phyloP scores from a whole-genome alignment of 2,797 vertebrate species.

The Perodicticus potto region DNA sequence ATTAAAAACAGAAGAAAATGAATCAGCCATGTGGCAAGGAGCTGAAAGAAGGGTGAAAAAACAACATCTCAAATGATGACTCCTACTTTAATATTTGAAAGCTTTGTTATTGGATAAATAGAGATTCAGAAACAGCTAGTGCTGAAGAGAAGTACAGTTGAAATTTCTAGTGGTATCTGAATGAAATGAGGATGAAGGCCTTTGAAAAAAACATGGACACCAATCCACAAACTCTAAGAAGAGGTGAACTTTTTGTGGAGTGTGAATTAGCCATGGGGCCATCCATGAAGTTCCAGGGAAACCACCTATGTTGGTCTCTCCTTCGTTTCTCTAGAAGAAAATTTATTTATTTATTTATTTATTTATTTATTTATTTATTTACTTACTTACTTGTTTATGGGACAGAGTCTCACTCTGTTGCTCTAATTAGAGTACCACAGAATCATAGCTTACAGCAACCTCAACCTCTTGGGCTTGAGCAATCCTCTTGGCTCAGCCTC shows the following conservation, averaged over 20 bases:
- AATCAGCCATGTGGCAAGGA: neutral
- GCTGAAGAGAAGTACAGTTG: neutral
- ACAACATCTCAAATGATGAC: neutral
- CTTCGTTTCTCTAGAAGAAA: neutral
- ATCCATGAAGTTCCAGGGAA: conserved; percentile 27
- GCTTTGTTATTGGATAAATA: conserved; percentile 10
- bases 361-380: too few relatives aligned
- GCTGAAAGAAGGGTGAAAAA: conserved; percentile 23
- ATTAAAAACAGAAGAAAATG: conserved; percentile 40
- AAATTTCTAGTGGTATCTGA: conserved; percentile 37
- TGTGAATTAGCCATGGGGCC: neutral
- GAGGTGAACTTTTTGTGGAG: neutral
- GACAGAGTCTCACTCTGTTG: too few relatives aligned
- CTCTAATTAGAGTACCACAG: too few relatives aligned
- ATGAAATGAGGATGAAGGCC: conserved; percentile 18
- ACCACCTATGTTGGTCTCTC: neutral
- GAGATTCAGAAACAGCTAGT: conserved; percentile 2
- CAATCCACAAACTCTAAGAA: conserved; percentile 1
- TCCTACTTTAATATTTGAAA: conserved; percentile 33
- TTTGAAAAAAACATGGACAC: conserved; percentile 55
- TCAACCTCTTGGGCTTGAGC: too few relatives aligned
- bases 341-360: too few relatives aligned
- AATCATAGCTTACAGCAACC: too few relatives aligned
- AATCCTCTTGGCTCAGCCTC: too few relatives aligned
- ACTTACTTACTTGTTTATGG: too few relatives aligned